Evolutionary conservation across 2,113 vertebrate species (phyloP).

Genomic region (Notarius lentiginosus): DNA sequence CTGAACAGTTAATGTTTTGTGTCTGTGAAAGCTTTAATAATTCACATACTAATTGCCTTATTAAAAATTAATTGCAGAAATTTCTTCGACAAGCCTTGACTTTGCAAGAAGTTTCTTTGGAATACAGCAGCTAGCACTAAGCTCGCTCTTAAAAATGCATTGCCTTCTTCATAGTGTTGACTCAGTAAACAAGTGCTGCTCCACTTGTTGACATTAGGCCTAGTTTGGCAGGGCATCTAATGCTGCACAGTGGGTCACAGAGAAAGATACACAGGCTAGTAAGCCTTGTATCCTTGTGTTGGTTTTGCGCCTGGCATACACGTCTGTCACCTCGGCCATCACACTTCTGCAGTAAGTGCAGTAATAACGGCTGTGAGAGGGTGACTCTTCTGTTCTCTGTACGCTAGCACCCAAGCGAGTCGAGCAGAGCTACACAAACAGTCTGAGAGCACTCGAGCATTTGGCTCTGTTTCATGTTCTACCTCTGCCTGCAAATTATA

Average conservation of each 20-base stretch:
- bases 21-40: constrained; percentile 69
- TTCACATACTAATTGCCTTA: constrained; percentile 72
- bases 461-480: constrained; percentile 37
- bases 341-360: constrained; percentile 31
- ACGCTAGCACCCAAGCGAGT: constrained; percentile 39
- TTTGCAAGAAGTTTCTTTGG: constrained; percentile 25
- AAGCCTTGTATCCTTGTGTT: constrained; percentile 12
- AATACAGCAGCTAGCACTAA: neutral
- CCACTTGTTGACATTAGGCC: constrained; percentile 38
- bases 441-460: constrained; percentile 29
- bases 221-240: neutral
- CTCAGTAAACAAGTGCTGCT: constrained; percentile 17
- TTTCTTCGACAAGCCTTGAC: constrained; percentile 69
- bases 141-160: constrained; percentile 4
- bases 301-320: constrained; percentile 36
- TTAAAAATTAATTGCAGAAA: constrained; percentile 74
- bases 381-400: constrained; percentile 30
- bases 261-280: constrained; percentile 10
- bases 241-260: neutral
- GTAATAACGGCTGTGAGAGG: constrained; percentile 38
- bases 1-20: constrained; percentile 52
- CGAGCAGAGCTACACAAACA: constrained; percentile 28
- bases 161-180: constrained; percentile 8
- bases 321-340: constrained; percentile 27
- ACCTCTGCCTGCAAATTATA: constrained; percentile 36